Conservation (phyloP, 2,888 invertebrate genomes). For the Latheticus oryzae region DNA sequence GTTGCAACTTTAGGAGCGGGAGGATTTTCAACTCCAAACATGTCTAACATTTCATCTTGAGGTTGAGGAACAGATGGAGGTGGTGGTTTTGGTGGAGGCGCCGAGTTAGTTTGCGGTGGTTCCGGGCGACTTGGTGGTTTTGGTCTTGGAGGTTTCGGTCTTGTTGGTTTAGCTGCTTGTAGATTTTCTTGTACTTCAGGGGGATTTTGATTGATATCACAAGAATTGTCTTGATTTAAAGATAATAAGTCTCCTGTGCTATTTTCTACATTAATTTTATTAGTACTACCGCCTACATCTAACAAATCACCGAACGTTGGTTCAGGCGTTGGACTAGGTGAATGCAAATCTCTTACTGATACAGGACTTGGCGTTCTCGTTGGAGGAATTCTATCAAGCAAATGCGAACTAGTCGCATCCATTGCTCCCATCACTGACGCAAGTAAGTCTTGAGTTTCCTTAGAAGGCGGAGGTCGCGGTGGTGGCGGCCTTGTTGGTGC, state of each 20-base stretch:
- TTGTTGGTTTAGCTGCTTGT: conserved; percentile 50
- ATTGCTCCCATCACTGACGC: conserved; percentile 88
- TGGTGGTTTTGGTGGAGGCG: conserved; percentile 42
- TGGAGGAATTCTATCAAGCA: conserved; percentile 84
- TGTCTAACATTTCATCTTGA: conserved; percentile 56
- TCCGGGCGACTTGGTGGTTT: conserved; percentile 50
- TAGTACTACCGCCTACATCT: conserved; percentile 69
- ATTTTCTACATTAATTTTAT: neutral
- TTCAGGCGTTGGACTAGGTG: conserved; percentile 86
- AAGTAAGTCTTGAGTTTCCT: conserved; percentile 87
- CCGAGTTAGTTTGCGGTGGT: conserved; percentile 38
- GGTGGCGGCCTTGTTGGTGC: conserved; percentile 59
- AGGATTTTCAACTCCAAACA: conserved; percentile 58
- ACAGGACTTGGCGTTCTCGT: conserved; percentile 90
- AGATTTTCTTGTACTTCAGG: conserved; percentile 5
- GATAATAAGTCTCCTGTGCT: conserved; percentile 52
- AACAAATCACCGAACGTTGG: conserved; percentile 73
- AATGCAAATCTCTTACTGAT: conserved; percentile 83
- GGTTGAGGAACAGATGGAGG: conserved; percentile 18
- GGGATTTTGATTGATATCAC: conserved; percentile 66
- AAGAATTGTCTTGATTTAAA: conserved; percentile 52
- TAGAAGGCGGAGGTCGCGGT: conserved; percentile 73
- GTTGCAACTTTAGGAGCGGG: conserved; percentile 58
- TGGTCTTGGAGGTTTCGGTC: conserved; percentile 50
- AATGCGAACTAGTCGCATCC: conserved; percentile 87